phyloP scores from a whole-genome alignment of 1,140 invertebrate species.

The Drosophila bocki region DNA sequence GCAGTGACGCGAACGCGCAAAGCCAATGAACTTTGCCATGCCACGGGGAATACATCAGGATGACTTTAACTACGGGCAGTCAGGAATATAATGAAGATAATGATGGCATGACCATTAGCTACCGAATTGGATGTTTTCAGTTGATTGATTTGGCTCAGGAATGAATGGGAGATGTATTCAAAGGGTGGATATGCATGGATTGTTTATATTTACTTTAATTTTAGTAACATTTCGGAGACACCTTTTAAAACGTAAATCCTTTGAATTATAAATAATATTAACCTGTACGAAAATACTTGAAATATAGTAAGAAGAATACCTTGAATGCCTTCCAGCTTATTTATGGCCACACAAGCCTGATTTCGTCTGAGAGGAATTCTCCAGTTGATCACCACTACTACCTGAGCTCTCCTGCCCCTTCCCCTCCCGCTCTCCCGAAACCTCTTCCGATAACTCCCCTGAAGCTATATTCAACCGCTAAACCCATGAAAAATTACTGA shows the following conservation, averaged over 20 bases:
- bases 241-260: too few species aligned
- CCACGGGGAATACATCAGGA: constrained; percentile 7
- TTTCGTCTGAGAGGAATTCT: neutral
- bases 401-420: neutral
- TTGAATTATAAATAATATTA: neutral
- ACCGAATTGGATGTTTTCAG: constrained; percentile 4
- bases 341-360: neutral
- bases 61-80: neutral
- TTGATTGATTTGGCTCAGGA: constrained; percentile 10
- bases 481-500: neutral
- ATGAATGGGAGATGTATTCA: neutral
- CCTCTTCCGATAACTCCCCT: neutral
- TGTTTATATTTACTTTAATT: neutral
- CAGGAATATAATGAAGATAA: constrained; percentile 20
- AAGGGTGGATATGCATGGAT: neutral
- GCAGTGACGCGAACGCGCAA: constrained; percentile 21
- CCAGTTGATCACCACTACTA: neutral
- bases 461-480: neutral
- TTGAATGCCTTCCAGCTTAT: neutral
- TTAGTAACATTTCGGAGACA: too few species aligned
- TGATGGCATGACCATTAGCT: constrained; percentile 23
- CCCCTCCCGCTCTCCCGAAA: neutral
- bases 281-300: neutral
- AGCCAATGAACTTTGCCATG: constrained; percentile 34
- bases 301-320: neutral